Conservation (phyloP, 2,113 vertebrate genomes). For the Rutilus rutilus region DNA sequence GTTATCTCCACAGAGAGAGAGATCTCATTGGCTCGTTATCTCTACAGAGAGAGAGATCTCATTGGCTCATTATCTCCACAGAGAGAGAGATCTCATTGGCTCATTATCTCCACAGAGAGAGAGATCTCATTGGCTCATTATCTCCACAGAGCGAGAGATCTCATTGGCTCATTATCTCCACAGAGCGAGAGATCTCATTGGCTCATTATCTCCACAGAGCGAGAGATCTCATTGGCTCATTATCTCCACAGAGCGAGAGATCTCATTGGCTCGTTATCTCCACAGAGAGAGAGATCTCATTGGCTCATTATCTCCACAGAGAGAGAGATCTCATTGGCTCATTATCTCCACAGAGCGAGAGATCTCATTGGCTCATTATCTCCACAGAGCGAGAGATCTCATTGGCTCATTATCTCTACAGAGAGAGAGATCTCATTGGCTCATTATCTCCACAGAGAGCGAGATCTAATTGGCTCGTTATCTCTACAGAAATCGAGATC, state of each 20-base stretch:
- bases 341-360: too few species aligned
- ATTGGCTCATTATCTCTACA: background rate
- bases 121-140: background rate
- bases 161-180: constrained; percentile 1
- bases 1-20: too few species aligned
- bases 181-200: too few species aligned
- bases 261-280: too few species aligned
- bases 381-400: background rate
- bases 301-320: too few species aligned
- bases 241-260: too few species aligned
- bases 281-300: too few species aligned
- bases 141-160: background rate
- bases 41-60: background rate
- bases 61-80: background rate
- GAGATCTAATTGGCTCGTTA: background rate
- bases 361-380: too few species aligned
- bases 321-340: too few species aligned
- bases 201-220: too few species aligned
- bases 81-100: background rate
- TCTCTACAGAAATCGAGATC: background rate
- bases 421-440: background rate
- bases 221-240: too few species aligned
- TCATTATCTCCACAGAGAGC: background rate
- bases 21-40: too few species aligned
- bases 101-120: background rate